Conservation (phyloP, 2,113 vertebrate species). For the Arvicanthis niloticus region DNA sequence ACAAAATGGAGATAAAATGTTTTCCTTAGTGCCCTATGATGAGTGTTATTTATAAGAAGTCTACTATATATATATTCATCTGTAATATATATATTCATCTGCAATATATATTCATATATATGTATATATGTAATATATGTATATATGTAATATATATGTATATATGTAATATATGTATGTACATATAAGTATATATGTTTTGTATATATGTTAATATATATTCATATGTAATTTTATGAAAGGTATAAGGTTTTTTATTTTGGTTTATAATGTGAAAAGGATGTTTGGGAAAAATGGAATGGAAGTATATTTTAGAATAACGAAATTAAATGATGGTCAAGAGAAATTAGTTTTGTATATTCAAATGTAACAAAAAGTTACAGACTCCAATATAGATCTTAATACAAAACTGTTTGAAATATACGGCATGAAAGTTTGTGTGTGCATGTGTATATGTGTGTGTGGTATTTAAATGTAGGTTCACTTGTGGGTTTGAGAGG, state of each 20-base stretch:
- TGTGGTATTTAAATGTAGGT: neutral
- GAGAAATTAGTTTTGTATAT: conserved; percentile 2
- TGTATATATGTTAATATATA: neutral
- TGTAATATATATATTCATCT: no score
- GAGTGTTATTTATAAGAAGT: neutral
- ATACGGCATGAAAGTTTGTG: neutral
- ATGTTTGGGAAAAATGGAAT: conserved; percentile 12
- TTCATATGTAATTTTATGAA: neutral
- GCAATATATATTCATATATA: no score
- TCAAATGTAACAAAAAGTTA: neutral
- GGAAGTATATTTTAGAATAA: neutral
- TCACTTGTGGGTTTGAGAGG: neutral
- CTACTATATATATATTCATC: neutral
- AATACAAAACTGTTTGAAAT: conserved; percentile 10
- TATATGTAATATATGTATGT: no score
- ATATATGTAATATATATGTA: no score
- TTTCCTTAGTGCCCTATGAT: neutral
- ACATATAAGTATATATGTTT: no score
- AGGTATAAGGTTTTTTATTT: neutral
- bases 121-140: no score
- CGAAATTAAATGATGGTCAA: neutral
- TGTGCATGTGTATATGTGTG: neutral
- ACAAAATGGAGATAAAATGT: neutral
- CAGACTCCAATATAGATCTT: neutral
- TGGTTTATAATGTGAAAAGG: neutral